Evolutionary conservation across 2,113 vertebrate species (phyloP).

Genomic region (Machaerirhynchus nigripectus): DNA sequence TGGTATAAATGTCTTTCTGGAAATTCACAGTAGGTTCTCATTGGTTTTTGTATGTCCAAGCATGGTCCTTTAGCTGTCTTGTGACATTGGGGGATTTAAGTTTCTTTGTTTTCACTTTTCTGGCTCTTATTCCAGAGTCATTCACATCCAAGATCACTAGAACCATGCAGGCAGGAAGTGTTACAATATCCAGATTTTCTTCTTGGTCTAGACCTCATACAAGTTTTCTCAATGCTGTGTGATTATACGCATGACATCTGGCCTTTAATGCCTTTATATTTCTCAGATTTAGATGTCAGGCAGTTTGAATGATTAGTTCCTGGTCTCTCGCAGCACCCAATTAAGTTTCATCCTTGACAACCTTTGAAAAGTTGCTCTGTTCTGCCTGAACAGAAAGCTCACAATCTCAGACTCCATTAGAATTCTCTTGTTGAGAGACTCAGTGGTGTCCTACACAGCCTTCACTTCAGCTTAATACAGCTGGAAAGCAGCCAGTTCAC

Average conservation of each 20-base stretch:
- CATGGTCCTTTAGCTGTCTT: not conserved
- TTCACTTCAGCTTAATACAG: constrained; percentile 11
- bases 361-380: constrained; percentile 9
- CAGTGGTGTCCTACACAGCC: not conserved
- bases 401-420: constrained; percentile 8
- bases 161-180: not conserved
- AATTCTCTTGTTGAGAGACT: not conserved
- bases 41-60: not conserved
- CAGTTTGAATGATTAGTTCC: constrained; percentile 29
- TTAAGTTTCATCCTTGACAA: constrained; percentile 5
- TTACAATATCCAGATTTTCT: not conserved
- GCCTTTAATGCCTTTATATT: not conserved
- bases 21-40: not conserved
- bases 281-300: constrained; percentile 1
- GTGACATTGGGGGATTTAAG: not conserved
- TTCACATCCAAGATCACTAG: not conserved
- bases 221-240: not conserved
- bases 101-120: not conserved
- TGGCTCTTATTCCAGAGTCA: not conserved
- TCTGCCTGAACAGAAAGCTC: constrained; percentile 9
- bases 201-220: not conserved
- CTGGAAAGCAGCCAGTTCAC: constrained; percentile 22
- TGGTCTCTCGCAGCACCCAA: not conserved
- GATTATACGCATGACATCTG: not conserved
- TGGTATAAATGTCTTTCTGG: not conserved